These are phyloP conservation scores for Halcyon badia DNA, from an alignment of 2,797 vertebrate genomes.

Conservation along the genomic window DNA sequence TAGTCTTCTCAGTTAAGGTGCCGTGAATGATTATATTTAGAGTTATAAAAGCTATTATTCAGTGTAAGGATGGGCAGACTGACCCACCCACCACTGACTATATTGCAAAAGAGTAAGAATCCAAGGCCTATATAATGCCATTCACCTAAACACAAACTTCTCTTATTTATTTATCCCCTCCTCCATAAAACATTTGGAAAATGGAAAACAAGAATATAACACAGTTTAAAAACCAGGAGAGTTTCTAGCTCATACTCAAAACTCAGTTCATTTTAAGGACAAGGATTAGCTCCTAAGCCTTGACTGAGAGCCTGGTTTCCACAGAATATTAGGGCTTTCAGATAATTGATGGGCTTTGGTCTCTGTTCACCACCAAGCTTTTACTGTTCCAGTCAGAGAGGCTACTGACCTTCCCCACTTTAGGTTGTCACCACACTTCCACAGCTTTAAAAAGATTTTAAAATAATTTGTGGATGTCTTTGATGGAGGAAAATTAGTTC, in stretches of 20 bases:
- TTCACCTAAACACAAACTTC: neutral
- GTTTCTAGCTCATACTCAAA: neutral
- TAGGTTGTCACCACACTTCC: neutral
- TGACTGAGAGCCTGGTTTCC: neutral
- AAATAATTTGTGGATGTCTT: slow-evolving; percentile 23
- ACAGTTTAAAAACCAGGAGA: neutral
- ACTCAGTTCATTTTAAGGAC: neutral
- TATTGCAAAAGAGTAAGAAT: neutral
- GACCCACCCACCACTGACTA: neutral
- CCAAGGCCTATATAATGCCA: neutral
- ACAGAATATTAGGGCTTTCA: neutral
- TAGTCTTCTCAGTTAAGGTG: neutral
- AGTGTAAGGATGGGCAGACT: neutral
- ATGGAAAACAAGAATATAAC: neutral
- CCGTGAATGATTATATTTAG: neutral
- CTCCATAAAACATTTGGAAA: too few relatives aligned
- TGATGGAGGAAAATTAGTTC: neutral
- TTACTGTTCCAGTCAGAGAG: neutral
- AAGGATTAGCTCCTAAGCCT: neutral
- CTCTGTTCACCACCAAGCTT: neutral
- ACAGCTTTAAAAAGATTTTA: neutral
- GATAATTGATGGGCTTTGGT: neutral
- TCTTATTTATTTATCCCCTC: neutral
- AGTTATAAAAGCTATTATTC: neutral
- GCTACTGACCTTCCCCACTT: neutral